phyloP scores from a whole-genome alignment of 64 coral and sea anemone genomes.

The Pocillopora damicornis region DNA sequence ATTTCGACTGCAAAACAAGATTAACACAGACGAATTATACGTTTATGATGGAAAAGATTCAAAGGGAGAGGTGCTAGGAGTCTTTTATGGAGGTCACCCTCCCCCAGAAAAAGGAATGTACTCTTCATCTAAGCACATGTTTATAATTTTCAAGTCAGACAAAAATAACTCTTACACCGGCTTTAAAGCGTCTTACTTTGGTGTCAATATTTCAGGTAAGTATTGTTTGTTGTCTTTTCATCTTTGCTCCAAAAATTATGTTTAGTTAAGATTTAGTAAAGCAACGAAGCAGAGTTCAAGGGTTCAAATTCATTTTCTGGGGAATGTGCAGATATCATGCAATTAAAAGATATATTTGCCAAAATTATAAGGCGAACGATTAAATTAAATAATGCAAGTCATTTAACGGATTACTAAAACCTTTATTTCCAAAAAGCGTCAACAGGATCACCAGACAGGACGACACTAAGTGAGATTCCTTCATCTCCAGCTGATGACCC shows the following conservation, averaged over 20 bases:
- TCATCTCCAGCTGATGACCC: no score
- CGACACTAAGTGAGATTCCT: no score
- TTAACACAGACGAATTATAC: slow-evolving; percentile 16
- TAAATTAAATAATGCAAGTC: no score
- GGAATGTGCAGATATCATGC: no score
- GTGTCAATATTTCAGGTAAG: background rate
- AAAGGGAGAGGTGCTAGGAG: slow-evolving; percentile 20
- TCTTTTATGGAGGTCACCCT: slow-evolving; percentile 25
- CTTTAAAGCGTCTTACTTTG: slow-evolving; percentile 43
- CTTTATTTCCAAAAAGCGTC: background rate
- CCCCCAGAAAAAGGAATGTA: slow-evolving; percentile 36
- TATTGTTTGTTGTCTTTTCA: background rate
- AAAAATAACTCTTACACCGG: background rate
- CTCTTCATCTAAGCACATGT: slow-evolving; percentile 44
- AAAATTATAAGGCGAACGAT: no score
- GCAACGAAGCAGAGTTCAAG: no score
- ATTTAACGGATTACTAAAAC: no score
- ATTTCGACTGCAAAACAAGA: slow-evolving; percentile 26
- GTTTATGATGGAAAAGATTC: slow-evolving; percentile 52
- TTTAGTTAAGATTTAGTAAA: no score
- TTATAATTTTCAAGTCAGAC: slow-evolving; percentile 59
- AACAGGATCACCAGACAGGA: background rate
- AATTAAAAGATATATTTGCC: no score
- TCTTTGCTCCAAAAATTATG: no score
- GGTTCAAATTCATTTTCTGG: no score